Percentiles rank a stretch among this genome's conserved stretches.
Evolutionary conservation across 2,113 vertebrate genomes (phyloP).

Genomic region (Marmota flaviventris): DNA sequence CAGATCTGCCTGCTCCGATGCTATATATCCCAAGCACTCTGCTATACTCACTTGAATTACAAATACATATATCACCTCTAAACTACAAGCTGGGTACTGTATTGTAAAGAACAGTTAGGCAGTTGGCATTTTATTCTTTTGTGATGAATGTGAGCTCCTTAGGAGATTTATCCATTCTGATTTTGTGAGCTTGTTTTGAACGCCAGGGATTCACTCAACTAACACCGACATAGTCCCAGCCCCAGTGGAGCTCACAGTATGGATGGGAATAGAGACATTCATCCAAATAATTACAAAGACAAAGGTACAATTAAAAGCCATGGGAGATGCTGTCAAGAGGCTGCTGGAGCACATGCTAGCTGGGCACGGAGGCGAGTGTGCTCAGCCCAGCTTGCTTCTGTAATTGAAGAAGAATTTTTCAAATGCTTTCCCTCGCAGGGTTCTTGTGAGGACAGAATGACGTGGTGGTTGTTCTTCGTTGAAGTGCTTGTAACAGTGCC

Average conservation of each 20-base stretch:
- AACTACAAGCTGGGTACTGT: not conserved
- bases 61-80: not conserved
- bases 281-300: not conserved
- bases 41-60: not conserved
- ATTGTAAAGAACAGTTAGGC: not conserved
- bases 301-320: not conserved
- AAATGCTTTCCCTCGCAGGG: not conserved
- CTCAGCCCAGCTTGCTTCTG: not conserved
- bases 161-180: not conserved
- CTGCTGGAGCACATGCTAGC: not conserved
- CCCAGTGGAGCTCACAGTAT: not conserved
- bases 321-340: not conserved
- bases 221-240: not conserved
- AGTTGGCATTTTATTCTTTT: not conserved
- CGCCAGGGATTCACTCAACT: not conserved
- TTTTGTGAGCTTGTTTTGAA: not conserved
- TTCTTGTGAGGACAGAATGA: not conserved
- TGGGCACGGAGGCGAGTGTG: not conserved
- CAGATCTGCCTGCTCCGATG: not conserved
- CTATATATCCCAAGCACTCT: not conserved
- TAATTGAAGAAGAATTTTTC: not conserved
- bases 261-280: not conserved
- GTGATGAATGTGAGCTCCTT: not conserved
- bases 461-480: not conserved
- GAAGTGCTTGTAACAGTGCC: not conserved